These are phyloP conservation scores for Mythimna albipuncta DNA, from an alignment of 2,888 invertebrate genomes.

Conservation along the genomic window DNA sequence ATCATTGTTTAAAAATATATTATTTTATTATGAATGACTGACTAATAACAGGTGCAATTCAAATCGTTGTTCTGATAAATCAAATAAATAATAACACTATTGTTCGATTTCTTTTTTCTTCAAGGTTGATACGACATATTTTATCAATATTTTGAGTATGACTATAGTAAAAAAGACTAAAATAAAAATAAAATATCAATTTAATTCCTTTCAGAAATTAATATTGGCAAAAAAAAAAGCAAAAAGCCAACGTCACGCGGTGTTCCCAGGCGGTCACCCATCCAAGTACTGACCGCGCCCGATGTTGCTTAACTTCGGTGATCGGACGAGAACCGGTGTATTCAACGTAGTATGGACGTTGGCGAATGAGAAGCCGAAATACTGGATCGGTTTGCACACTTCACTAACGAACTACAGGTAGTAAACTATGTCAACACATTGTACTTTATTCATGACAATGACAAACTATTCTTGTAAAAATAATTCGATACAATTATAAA, in stretches of 20 bases:
- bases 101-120: background rate
- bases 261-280: slow-evolving; percentile 88
- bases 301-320: slow-evolving; percentile 89
- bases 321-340: slow-evolving; percentile 89
- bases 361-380: slow-evolving; percentile 22
- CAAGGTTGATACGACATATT: background rate
- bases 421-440: no score
- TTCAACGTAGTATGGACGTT: slow-evolving; percentile 85
- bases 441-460: no score
- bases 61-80: background rate
- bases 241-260: slow-evolving; percentile 83
- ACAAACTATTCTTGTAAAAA: no score
- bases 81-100: slow-evolving; percentile 14
- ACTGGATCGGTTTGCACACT: no score
- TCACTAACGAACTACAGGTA: no score
- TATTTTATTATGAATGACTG: slow-evolving; percentile 2
- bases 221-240: slow-evolving; percentile 1
- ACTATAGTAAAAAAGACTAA: background rate
- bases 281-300: slow-evolving; percentile 89
- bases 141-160: background rate
- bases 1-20: slow-evolving; percentile 16
- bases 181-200: background rate
- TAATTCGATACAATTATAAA: no score
- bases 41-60: background rate
- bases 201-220: no score